phyloP scores from a whole-genome alignment of 2,113 vertebrate species.

The Mesocricetus auratus region DNA sequence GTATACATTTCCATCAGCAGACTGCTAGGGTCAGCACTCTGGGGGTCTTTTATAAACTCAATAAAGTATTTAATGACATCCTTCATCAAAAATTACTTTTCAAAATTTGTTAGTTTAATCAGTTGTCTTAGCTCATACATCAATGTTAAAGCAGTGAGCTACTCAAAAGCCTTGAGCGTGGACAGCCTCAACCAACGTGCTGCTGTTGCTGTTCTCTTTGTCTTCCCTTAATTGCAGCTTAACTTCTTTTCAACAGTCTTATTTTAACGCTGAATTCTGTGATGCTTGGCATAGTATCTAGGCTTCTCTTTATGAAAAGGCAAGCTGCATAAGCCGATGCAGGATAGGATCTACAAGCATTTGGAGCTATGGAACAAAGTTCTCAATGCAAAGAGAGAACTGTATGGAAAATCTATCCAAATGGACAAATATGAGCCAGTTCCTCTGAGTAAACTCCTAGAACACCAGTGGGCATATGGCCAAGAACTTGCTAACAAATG shows the following conservation, averaged over 20 bases:
- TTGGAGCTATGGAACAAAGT: not conserved
- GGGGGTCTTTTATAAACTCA: constrained; percentile 8
- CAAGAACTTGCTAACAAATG: not conserved
- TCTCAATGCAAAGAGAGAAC: not conserved
- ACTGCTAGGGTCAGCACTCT: constrained; percentile 4
- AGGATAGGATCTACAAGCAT: not conserved
- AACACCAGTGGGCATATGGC: not conserved
- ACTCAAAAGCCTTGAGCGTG: not conserved
- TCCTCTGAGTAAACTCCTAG: not conserved
- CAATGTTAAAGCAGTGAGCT: not conserved
- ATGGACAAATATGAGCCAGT: not conserved
- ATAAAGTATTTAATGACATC: constrained; percentile 26
- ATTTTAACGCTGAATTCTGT: not conserved
- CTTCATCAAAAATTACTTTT: not conserved
- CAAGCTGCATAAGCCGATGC: not conserved
- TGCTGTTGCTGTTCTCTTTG: not conserved
- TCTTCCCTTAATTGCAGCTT: not conserved
- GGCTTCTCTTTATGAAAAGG: not conserved
- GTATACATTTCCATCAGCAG: not conserved
- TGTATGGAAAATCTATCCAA: not conserved
- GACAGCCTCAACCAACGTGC: not conserved
- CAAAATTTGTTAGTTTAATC: constrained; percentile 21
- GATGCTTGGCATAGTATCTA: not conserved
- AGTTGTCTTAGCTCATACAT: constrained; percentile 16
- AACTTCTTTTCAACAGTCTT: not conserved